These are phyloP conservation scores for Elachura formosa DNA, from an alignment of 2,113 vertebrate species.

Conservation along the genomic window DNA sequence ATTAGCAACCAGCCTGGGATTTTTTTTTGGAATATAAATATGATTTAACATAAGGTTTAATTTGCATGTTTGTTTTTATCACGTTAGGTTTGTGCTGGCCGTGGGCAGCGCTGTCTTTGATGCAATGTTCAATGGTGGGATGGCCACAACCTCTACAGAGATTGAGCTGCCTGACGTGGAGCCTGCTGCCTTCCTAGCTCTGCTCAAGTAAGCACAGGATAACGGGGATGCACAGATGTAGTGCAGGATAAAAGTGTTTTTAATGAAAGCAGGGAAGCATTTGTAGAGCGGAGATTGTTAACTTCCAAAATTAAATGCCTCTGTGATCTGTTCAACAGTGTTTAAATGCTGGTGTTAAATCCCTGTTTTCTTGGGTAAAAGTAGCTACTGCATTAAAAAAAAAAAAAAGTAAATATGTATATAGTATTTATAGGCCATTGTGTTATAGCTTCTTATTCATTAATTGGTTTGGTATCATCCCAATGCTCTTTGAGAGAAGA, in stretches of 20 bases:
- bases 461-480: not conserved
- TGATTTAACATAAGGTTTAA: not conserved
- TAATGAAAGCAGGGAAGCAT: not conserved
- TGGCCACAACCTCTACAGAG: slow-evolving; percentile 96
- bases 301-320: not conserved
- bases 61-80: not conserved
- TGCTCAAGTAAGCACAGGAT: slow-evolving; percentile 82
- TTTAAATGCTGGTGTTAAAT: not conserved
- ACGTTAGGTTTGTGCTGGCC: slow-evolving; percentile 88
- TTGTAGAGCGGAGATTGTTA: not conserved
- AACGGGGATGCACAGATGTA: not conserved
- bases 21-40: not conserved
- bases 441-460: not conserved
- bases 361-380: not conserved
- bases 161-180: slow-evolving; percentile 96
- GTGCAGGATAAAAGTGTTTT: not conserved
- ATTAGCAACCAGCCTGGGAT: not conserved
- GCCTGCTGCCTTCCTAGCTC: slow-evolving; percentile 89
- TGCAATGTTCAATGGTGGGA: slow-evolving; percentile 97
- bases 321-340: not conserved
- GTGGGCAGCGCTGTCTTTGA: slow-evolving; percentile 95
- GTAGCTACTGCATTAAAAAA: not conserved
- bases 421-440: not conserved
- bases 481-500: not conserved
- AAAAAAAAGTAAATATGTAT: too few species aligned